These are phyloP conservation scores for Neopipo cinnamomea DNA, from an alignment of 2,113 vertebrate genomes.

Conservation along the genomic window DNA sequence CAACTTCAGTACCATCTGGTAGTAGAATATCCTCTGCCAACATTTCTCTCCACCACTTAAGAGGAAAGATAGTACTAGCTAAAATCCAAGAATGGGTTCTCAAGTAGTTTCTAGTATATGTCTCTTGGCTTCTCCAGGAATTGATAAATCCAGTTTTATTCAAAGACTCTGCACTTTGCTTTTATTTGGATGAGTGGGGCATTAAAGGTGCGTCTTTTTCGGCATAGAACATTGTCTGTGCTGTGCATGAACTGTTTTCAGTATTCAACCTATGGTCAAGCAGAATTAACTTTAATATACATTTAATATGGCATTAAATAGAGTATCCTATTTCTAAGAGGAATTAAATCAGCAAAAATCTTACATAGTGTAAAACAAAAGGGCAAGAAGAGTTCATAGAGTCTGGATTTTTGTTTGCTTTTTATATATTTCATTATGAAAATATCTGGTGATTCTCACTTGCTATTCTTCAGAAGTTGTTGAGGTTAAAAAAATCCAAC, in stretches of 20 bases:
- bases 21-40: slow-evolving; percentile 15
- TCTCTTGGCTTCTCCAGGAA: neutral
- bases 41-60: neutral
- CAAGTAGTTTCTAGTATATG: neutral
- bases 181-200: neutral
- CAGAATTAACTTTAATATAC: neutral
- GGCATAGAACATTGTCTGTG: neutral
- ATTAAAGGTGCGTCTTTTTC: neutral
- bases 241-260: neutral
- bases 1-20: slow-evolving; percentile 39
- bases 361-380: neutral
- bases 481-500: neutral
- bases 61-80: neutral
- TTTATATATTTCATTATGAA: neutral
- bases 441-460: neutral
- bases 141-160: neutral
- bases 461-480: neutral
- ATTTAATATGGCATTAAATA: neutral
- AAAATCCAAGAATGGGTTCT: neutral
- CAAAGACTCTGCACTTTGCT: neutral
- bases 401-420: neutral
- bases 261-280: neutral
- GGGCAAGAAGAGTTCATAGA: neutral
- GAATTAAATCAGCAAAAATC: neutral
- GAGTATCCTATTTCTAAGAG: accelerated